Evolutionary conservation across 2,797 vertebrate species (phyloP), one percentile per base, ranked within the genome.

Genomic region (Champsocephalus gunnari): DNA sequence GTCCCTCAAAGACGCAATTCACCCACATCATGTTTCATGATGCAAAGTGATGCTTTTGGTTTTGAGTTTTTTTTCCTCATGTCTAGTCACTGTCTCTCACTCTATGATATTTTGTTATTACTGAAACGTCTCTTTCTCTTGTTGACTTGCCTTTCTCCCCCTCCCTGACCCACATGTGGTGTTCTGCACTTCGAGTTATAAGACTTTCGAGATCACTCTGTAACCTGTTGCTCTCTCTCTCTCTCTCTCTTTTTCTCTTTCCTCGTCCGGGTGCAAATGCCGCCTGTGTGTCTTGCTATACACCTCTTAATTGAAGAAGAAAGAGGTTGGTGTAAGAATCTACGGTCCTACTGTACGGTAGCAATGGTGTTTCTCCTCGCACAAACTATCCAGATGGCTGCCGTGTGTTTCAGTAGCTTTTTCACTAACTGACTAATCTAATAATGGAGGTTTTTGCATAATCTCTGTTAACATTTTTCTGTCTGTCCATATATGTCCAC

Each of bases 251-350:
- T 92, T 93, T 32, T 91, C 77, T 96, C 90, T 94, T 82, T 84
- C 83, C 85, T 94, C 66, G 80, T 94, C 87, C 92, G 81, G 88
- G 93, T 94, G 91, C 91, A 82, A 88, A 86, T 94, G 95, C 94
- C 87, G 94, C 94, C 94, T 94, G 88, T 95, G 93, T 95, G 95
- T 94, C 88, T 95, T 95, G 92, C 94, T 96, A 94, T 93, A 91
- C 93, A 71, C 92, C 92, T 95, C 94, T 95, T 96, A 94, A 94
- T 94, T 93, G 93, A 96, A 98, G 96, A 97, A 93, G 96, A 96
- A 96, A 94, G 96, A 98, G 97, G 97, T 98, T 97, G 95, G 97
- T 94, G 88, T 81, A 56, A 87, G 75, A 87, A 81, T 84, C 59
- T 82, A 77, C 64, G 51, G 65, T 80, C 38, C 47, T 60, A 11